Percentiles rank a stretch among this genome's conserved stretches.
Evolutionary conservation across 2,888 invertebrate genomes (phyloP).

Genomic region (Erebia epiphron): DNA sequence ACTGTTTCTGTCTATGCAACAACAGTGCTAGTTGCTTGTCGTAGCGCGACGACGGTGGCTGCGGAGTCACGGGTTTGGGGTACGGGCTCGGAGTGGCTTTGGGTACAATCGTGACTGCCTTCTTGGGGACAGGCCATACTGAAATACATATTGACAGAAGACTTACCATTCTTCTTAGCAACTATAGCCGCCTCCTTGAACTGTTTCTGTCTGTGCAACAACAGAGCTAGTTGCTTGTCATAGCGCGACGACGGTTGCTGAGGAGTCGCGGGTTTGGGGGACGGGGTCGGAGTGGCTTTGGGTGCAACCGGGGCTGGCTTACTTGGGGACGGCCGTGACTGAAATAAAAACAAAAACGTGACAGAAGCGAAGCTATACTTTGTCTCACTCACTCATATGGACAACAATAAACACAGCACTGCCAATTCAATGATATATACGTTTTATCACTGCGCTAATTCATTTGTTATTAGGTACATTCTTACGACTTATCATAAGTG

Average conservation of each 20-base stretch:
- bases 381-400: too few species aligned
- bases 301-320: conserved; percentile 30
- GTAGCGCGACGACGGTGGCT: conserved; percentile 61
- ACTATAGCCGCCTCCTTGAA: conserved; percentile 94
- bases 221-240: conserved; percentile 90
- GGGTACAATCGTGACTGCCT: conserved; percentile 26
- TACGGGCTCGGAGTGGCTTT: background rate
- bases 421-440: too few species aligned
- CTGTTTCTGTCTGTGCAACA: conserved; percentile 91
- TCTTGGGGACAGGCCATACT: conserved; percentile 26
- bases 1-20: conserved; percentile 90
- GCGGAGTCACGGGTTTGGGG: conserved; percentile 36
- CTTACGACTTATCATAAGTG: too few species aligned
- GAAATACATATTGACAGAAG: background rate
- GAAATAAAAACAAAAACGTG: background rate
- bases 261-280: conserved; percentile 34
- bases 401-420: background rate
- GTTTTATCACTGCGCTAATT: too few species aligned
- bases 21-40: conserved; percentile 92
- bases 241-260: conserved; percentile 60
- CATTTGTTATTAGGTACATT: too few species aligned
- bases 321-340: conserved; percentile 27
- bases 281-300: too few species aligned
- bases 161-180: conserved; percentile 89
- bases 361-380: too few species aligned